These are phyloP conservation scores for Sabellastarte sp. DNA, from an alignment of 2,888 invertebrate species.

Conservation along the genomic window DNA sequence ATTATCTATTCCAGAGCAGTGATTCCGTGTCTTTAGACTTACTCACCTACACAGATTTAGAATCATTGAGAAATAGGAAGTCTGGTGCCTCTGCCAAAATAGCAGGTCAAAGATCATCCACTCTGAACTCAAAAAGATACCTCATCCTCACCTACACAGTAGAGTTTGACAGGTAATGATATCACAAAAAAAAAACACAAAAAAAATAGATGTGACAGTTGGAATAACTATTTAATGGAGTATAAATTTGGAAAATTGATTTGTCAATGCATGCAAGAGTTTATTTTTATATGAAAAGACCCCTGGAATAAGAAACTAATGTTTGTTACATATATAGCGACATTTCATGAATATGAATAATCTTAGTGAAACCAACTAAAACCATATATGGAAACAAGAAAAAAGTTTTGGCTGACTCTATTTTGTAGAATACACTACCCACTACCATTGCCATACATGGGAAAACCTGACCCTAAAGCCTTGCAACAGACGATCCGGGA, in stretches of 20 bases:
- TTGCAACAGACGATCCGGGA: conserved; percentile 50
- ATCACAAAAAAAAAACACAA: too few species aligned
- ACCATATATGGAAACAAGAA: too few species aligned
- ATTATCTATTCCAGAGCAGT: conserved; percentile 41
- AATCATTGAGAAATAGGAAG: conserved; percentile 51
- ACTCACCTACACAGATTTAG: conserved; percentile 55
- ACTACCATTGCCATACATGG: conserved; percentile 54
- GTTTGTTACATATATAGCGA: too few species aligned
- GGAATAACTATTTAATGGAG: too few species aligned
- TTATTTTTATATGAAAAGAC: too few species aligned
- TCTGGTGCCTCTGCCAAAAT: conserved; percentile 34
- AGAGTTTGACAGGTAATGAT: conserved; percentile 60
- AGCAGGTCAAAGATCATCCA: conserved; percentile 30
- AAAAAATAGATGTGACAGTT: too few species aligned
- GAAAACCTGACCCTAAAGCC: conserved; percentile 53
- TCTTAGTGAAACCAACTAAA: too few species aligned
- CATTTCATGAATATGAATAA: too few species aligned
- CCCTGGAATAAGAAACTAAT: too few species aligned
- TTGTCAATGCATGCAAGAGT: too few species aligned
- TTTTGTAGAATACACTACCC: conserved; percentile 56
- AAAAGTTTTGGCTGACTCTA: too few species aligned
- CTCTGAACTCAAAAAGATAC: conserved; percentile 52
- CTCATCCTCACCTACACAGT: conserved; percentile 58
- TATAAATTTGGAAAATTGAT: too few species aligned
- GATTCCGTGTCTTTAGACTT: conserved; percentile 55